A percentile compares a stretch with the other conserved stretches of the same genome.
Evolutionary conservation across 2,888 invertebrate genomes (phyloP).

Genomic region (Ophion slaviceki): DNA sequence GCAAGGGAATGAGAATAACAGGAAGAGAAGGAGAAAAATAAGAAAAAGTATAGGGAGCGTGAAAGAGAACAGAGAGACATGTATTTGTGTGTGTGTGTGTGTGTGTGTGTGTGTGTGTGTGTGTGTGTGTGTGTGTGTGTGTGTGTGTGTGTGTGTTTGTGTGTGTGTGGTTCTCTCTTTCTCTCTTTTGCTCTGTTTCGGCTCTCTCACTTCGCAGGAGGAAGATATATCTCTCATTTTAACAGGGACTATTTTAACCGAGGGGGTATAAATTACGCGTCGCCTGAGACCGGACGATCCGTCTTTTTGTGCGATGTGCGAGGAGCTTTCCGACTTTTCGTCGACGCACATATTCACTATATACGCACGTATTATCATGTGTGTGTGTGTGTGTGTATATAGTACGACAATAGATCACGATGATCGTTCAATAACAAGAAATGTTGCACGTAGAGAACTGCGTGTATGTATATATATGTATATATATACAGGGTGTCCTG

Average conservation of each 20-base stretch:
- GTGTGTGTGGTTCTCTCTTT: too few species aligned
- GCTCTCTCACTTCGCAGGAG: slow-evolving; percentile 34
- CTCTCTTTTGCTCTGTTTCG: slow-evolving; percentile 11
- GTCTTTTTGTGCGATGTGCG: slow-evolving; percentile 69
- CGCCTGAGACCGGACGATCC: slow-evolving; percentile 68
- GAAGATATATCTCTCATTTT: slow-evolving; percentile 71
- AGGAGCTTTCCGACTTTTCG: slow-evolving; percentile 66
- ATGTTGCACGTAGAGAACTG: too few species aligned
- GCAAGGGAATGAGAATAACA: slow-evolving; percentile 50
- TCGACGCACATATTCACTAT: slow-evolving; percentile 28
- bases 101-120: slow-evolving; percentile 12
- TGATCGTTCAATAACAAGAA: too few species aligned
- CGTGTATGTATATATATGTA: too few species aligned
- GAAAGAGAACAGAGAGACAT: slow-evolving; percentile 58
- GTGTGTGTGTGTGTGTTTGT: too few species aligned
- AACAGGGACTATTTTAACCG: slow-evolving; percentile 74
- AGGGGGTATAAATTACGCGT: slow-evolving; percentile 73
- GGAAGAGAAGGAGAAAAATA: slow-evolving; percentile 6
- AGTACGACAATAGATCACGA: not conserved
- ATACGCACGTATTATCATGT: not conserved
- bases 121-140: not conserved
- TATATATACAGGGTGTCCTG: too few species aligned
- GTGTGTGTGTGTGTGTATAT: not conserved
- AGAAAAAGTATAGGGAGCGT: slow-evolving; percentile 61
- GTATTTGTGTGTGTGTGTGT: slow-evolving; percentile 17